These are phyloP conservation scores for Hyles euphorbiae DNA, from an alignment of 1,140 invertebrate species.

Conservation along the genomic window DNA sequence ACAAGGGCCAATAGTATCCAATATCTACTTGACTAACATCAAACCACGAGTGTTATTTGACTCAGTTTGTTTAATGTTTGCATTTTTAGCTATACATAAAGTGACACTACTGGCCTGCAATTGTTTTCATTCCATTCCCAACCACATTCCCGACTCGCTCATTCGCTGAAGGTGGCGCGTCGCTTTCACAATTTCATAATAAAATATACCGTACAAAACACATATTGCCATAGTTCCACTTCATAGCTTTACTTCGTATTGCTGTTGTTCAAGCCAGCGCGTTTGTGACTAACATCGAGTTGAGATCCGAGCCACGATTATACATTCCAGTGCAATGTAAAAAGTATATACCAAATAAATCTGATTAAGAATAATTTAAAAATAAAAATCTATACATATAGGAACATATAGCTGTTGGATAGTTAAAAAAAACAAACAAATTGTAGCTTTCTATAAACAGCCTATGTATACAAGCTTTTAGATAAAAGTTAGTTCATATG, in stretches of 20 bases:
- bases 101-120: too few species aligned
- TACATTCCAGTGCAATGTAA: conserved; percentile 7
- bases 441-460: conserved; percentile 12
- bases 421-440: conserved; percentile 22
- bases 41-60: too few species aligned
- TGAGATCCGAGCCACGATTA: conserved; percentile 6
- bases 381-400: conserved; percentile 33
- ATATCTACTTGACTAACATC: too few species aligned
- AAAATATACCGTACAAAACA: conserved; percentile 28
- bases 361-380: conserved; percentile 37
- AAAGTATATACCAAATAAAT: conserved; percentile 31
- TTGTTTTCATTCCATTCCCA: too few species aligned
- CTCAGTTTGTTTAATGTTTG: too few species aligned
- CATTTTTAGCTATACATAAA: too few species aligned
- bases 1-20: too few species aligned
- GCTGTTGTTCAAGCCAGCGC: background rate
- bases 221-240: conserved; percentile 15
- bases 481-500: too few species aligned
- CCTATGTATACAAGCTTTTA: conserved; percentile 1
- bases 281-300: conserved; percentile 14
- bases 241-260: background rate
- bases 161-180: too few species aligned
- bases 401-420: conserved; percentile 33
- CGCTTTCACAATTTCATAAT: conserved; percentile 1
- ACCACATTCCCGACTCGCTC: too few species aligned